Conservation (phyloP, 2,888 invertebrate species). For the Thymelicus lineola region DNA sequence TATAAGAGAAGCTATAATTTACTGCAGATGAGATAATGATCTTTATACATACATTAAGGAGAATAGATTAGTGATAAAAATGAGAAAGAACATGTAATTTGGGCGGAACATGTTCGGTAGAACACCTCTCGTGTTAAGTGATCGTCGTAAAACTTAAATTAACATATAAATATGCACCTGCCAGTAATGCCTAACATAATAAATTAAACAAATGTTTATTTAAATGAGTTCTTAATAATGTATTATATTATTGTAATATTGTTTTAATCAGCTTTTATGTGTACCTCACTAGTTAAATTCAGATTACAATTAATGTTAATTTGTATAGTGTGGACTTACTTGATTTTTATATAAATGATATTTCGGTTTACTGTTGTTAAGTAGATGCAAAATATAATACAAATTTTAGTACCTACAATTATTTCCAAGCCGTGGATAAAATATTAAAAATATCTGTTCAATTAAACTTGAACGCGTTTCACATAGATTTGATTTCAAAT, state of each 20-base stretch:
- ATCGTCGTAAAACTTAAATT: conserved; percentile 23
- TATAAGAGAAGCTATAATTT: background rate
- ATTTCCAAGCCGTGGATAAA: too few species aligned
- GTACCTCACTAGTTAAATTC: too few species aligned
- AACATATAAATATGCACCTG: conserved; percentile 25
- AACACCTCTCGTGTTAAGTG: conserved; percentile 25
- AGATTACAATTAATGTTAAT: too few species aligned
- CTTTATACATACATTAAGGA: conserved; percentile 9
- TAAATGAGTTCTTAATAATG: conserved; percentile 15
- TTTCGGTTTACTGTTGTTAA: too few species aligned
- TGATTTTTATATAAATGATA: too few species aligned
- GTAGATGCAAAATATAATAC: too few species aligned
- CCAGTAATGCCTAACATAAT: background rate
- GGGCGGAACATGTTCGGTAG: background rate
- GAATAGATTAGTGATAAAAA: conserved; percentile 26
- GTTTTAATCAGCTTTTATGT: conserved; percentile 8
- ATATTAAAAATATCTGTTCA: too few species aligned
- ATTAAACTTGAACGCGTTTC: too few species aligned
- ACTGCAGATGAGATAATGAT: conserved; percentile 8
- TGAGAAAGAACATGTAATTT: conserved; percentile 22
- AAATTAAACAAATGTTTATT: conserved; percentile 12
- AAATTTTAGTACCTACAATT: too few species aligned
- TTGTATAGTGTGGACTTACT: too few species aligned
- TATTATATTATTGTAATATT: conserved; percentile 9
- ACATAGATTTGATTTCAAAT: too few species aligned